Base-by-base conservation (phyloP, 2,113 vertebrate species). In the Gasterosteus aculeatus region DNA sequence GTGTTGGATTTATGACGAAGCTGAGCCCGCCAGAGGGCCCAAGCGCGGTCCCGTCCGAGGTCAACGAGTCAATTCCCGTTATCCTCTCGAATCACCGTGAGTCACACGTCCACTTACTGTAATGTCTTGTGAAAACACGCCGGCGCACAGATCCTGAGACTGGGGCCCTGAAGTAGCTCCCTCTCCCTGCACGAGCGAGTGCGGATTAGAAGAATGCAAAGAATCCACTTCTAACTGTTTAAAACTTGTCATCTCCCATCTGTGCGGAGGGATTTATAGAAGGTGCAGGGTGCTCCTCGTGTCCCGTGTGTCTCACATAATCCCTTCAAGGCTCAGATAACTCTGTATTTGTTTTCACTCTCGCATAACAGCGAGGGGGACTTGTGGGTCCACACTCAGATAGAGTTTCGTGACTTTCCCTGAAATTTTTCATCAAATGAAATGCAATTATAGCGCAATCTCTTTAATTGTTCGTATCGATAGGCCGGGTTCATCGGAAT, bases 171-270 rank as follows among this genome's bases (percentile, higher is more conserved):
- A 68, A 78, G 72, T 82, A 76, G 72, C 73, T 80, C 77, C 79
- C 72, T 86, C 83, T 87, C 86, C 84, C 83, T 26, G 71, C 19
- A 3, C 54, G 22, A 39, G 59, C 80, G 69, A 78, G 72, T 69
- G 57, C 58, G 68, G 87, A 82, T 82, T 85, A 83, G 79, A 26
- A 76, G 79, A 84, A 84, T 72, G 79, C 60, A 72, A 88, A 84
- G 76, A 92, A 87, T 90, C 82, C 81, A 75, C 83, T 87, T 88
- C 69, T 82, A 80, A 66, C 71, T 82, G 83, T 91, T 91, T 77
- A 74, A 85, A 91, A 89, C 77, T 77, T 91, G 91, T 90, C 88
- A 74, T 91, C 77, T 86, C 89, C 88, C 80, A 88, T 93, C 90
- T 92, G 89, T 69, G 83, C 72, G 22, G 22, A 53, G 78, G 89